Evolutionary conservation across 2,113 vertebrate species (phyloP).

Genomic region (Pteronura brasiliensis): DNA sequence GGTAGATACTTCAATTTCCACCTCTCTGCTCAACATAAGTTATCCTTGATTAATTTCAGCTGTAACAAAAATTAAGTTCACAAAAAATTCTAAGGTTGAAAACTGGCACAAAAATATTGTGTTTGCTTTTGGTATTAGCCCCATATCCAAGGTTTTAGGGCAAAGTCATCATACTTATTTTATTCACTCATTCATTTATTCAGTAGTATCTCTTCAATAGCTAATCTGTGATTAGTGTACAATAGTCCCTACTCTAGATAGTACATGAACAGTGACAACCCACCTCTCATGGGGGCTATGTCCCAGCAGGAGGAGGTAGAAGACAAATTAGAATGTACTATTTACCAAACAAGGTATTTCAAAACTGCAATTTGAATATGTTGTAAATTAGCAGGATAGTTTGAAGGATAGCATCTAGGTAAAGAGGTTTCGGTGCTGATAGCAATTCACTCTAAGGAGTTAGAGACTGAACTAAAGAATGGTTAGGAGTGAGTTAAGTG

Average conservation of each 20-base stretch:
- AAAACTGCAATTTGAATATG: neutral
- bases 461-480: neutral
- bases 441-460: neutral
- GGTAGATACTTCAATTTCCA: neutral
- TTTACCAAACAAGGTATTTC: neutral
- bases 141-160: neutral
- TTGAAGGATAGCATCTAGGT: neutral
- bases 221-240: neutral
- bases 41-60: neutral
- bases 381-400: neutral
- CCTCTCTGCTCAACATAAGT: neutral
- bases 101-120: neutral
- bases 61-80: neutral
- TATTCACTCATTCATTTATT: neutral
- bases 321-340: neutral
- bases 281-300: neutral
- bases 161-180: neutral
- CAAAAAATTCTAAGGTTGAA: neutral
- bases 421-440: neutral
- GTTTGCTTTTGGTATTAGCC: neutral
- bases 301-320: neutral
- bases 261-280: neutral
- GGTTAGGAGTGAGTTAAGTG: neutral
- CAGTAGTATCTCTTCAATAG: neutral
- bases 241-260: neutral